Conservation (phyloP, 2,797 vertebrate species). For the Lutjanus argentimaculatus region DNA sequence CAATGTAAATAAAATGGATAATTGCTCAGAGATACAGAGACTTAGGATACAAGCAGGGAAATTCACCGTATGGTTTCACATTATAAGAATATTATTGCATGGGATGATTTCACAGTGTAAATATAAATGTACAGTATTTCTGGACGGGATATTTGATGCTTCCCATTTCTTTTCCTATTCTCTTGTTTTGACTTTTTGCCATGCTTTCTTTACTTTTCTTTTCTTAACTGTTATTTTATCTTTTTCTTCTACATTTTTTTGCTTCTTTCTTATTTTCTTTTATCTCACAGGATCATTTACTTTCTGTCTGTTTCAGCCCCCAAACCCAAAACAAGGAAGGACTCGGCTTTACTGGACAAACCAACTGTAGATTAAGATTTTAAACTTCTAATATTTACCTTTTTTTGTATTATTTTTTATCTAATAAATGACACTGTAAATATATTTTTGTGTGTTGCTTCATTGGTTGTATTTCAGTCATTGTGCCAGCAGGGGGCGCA, state of each 20-base stretch:
- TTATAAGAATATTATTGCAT: too few species aligned
- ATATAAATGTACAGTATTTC: too few species aligned
- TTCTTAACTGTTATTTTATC: neutral
- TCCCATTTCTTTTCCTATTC: too few species aligned
- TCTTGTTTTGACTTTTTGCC: too few species aligned
- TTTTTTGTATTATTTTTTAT: neutral
- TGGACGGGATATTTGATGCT: too few species aligned
- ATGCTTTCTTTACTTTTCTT: too few species aligned
- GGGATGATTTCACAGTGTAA: too few species aligned
- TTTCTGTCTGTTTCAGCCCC: slow-evolving; percentile 86
- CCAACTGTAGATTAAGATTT: neutral
- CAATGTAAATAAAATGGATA: too few species aligned
- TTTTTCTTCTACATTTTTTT: neutral
- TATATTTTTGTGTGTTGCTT: neutral
- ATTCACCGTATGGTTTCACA: too few species aligned
- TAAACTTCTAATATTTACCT: neutral
- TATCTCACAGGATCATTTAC: neutral
- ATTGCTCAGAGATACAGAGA: too few species aligned
- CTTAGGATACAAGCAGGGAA: too few species aligned
- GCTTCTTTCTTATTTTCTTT: neutral
- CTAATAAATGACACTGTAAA: slow-evolving; percentile 25
- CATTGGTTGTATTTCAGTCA: neutral
- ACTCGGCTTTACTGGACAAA: slow-evolving; percentile 50
- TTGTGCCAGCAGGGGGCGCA: slow-evolving; percentile 48
- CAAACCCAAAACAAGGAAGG: slow-evolving; percentile 92